A percentile compares a stretch with the other conserved stretches of the same genome.
These are phyloP conservation scores for Orchestes rusci DNA, from an alignment of 2,888 invertebrate genomes.

Conservation along the genomic window DNA sequence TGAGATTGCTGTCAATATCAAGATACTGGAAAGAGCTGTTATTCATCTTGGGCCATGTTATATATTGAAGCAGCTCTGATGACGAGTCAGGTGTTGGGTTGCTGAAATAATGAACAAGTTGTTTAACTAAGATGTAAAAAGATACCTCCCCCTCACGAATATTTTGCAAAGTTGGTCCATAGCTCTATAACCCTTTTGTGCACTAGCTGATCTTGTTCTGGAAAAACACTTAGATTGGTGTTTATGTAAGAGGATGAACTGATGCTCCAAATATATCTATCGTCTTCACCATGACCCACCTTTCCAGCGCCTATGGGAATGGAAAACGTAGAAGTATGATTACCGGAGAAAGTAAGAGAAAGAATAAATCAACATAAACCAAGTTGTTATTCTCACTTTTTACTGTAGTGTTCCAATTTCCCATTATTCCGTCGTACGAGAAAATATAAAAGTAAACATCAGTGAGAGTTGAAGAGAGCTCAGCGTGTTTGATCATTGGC, in stretches of 20 bases:
- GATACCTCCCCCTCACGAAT: constrained; percentile 40
- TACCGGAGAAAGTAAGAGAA: no score
- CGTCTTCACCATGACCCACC: constrained; percentile 32
- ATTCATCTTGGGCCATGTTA: constrained; percentile 28
- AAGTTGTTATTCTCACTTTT: constrained; percentile 6
- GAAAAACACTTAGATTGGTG: constrained; percentile 13
- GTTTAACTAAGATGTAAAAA: not conserved
- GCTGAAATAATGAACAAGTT: constrained; percentile 19
- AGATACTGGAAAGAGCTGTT: constrained; percentile 22
- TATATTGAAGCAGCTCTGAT: constrained; percentile 25
- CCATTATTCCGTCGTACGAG: constrained; percentile 27
- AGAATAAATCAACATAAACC: constrained; percentile 1
- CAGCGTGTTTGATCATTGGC: constrained; percentile 27
- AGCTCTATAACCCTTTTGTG: constrained; percentile 26
- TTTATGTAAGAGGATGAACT: constrained; percentile 23
- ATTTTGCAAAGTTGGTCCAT: constrained; percentile 58
- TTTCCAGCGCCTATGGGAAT: constrained; percentile 32
- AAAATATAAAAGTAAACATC: constrained; percentile 29
- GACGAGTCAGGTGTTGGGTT: constrained; percentile 37
- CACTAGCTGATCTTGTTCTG: constrained; percentile 22
- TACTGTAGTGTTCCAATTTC: constrained; percentile 15
- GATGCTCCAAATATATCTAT: constrained; percentile 29
- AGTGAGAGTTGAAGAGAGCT: constrained; percentile 23
- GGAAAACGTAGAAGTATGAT: no score
- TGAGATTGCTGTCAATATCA: constrained; percentile 26